Evolutionary conservation across 2,797 vertebrate genomes (phyloP).

Genomic region (Ctenochaetus hawaiiensis): DNA sequence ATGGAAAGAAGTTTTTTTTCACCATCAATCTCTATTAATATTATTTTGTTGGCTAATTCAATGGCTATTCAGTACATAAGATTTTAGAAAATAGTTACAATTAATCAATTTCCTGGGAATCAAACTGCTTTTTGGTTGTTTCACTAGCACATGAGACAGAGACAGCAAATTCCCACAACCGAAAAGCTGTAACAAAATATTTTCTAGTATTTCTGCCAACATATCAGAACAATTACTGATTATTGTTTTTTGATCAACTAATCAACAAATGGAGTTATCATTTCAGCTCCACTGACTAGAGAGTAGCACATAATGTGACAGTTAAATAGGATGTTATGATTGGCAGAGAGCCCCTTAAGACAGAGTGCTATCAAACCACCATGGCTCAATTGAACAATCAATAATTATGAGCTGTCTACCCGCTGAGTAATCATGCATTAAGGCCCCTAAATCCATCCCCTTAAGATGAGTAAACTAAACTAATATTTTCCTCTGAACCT

Average conservation of each 20-base stretch:
- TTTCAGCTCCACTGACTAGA: neutral
- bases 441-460: slow-evolving; percentile 44
- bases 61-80: neutral
- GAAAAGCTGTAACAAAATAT: neutral
- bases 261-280: neutral
- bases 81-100: neutral
- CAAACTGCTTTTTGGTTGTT: neutral
- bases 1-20: no score
- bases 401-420: slow-evolving; percentile 72
- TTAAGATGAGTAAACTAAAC: slow-evolving; percentile 57
- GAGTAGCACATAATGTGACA: slow-evolving; percentile 35
- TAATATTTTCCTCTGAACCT: slow-evolving; percentile 34
- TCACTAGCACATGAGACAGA: neutral
- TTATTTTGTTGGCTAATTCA: neutral
- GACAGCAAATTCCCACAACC: neutral
- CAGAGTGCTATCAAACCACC: slow-evolving; percentile 65
- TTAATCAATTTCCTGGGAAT: neutral
- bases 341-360: slow-evolving; percentile 60
- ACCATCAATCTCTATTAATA: neutral
- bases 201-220: neutral
- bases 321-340: slow-evolving; percentile 66
- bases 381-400: slow-evolving; percentile 70
- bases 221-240: neutral
- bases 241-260: neutral
- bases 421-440: slow-evolving; percentile 78